A percentile compares a stretch with the other conserved stretches of the same genome.
phyloP scores from a whole-genome alignment of 2,113 vertebrate genomes.

The Todiramphus chloris region DNA sequence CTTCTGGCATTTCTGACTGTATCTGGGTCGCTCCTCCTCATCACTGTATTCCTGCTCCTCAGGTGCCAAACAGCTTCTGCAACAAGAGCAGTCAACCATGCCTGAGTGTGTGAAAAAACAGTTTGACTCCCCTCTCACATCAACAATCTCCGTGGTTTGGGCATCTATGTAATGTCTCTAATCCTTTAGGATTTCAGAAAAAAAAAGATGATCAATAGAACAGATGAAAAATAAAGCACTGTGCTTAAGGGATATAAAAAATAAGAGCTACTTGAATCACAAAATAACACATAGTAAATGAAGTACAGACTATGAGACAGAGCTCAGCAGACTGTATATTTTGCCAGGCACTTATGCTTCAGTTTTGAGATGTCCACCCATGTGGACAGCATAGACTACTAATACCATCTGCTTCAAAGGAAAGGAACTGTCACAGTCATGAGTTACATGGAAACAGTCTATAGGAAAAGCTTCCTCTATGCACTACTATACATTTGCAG shows the following conservation, averaged over 20 bases:
- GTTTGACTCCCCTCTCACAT: background rate
- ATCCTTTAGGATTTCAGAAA: background rate
- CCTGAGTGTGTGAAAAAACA: background rate
- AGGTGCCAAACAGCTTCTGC: conserved; percentile 78
- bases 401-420: background rate
- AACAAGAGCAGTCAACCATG: background rate
- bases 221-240: background rate
- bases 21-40: conserved; percentile 71
- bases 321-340: background rate
- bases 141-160: background rate
- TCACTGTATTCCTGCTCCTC: conserved; percentile 76
- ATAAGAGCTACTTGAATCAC: background rate
- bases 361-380: background rate
- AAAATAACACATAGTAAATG: background rate
- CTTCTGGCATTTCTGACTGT: conserved; percentile 73
- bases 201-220: background rate
- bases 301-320: background rate
- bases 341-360: background rate
- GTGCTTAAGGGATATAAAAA: background rate
- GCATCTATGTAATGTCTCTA: background rate
- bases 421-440: background rate
- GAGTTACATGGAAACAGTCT: background rate
- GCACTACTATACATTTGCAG: too few relatives aligned
- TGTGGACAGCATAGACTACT: background rate
- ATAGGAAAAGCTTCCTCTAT: background rate